A percentile compares a stretch with the other conserved stretches of the same genome.
phyloP scores from a whole-genome alignment of 2,113 vertebrate species.

The Otis tarda region DNA sequence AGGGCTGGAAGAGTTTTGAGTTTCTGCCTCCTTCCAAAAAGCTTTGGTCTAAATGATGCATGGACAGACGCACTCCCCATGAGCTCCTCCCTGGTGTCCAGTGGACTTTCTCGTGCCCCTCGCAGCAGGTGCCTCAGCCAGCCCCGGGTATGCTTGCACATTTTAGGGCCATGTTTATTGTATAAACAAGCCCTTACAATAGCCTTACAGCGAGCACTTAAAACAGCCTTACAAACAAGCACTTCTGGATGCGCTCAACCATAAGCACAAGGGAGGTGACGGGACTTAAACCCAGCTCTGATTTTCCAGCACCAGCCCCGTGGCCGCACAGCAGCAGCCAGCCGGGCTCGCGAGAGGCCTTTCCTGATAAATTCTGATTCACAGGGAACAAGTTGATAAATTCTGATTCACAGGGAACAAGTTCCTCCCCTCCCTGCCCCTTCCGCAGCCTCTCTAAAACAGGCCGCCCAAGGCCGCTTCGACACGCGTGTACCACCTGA shows the following conservation, averaged over 20 bases:
- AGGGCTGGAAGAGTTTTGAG: background rate
- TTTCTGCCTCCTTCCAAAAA: background rate
- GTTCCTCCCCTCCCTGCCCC: background rate
- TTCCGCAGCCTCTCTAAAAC: background rate
- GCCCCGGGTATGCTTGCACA: background rate
- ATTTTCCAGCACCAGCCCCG: background rate
- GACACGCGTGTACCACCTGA: background rate
- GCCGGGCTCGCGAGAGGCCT: background rate
- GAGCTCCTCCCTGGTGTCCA: background rate
- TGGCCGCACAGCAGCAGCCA: background rate
- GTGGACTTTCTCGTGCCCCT: background rate
- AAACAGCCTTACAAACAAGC: background rate
- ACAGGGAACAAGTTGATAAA: constrained; percentile 29
- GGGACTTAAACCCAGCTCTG: background rate
- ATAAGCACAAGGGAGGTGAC: background rate
- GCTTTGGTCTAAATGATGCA: background rate
- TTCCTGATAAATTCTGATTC: constrained; percentile 16
- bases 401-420: background rate
- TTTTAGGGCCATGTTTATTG: background rate
- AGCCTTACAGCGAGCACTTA: background rate
- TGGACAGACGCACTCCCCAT: too few relatives aligned
- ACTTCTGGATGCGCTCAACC: background rate
- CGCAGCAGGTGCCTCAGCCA: background rate
- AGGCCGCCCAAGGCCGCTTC: background rate
- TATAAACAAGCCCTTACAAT: background rate